Evolutionary conservation across 2,888 invertebrate species (phyloP), one percentile per base, ranked within the genome.

Genomic region (Drosophila merina): DNA sequence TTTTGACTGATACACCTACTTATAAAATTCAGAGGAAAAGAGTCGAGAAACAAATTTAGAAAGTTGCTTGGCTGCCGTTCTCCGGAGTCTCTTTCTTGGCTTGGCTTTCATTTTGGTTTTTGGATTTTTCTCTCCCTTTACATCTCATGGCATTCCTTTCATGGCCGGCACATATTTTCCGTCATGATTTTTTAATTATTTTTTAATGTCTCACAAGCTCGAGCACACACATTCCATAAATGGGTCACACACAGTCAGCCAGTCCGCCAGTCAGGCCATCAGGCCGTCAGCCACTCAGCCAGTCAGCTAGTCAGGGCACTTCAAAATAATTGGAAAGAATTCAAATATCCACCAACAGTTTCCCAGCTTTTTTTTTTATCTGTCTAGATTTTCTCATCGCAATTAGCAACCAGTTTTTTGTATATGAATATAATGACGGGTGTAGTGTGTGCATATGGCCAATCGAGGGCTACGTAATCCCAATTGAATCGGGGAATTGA

Each of bases 1-100:
- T 67, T 56, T 66, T 67, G 64, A 54, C 75, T 68, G 74, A 74
- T 59, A 88, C 88, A 82, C 86, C 88, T 88, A 89, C 88, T 87
- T 89, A 81, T 77, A 78, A 78, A 40, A 54, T 48, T 14, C 60
- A 66, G 55, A 26, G 20, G 28, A 63, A 66, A 64, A n/a, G 30
- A 30, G 60, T 31, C 10, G 31, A 62, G 60, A 62, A 30, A 60
- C 60, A 62, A 62, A 48, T 86, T 88, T 89, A 88, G 88, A 88
- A 88, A 88, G 88, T 89, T 89, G 89, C 76, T 76, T 80, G 67
- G 68, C 75, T 52, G 74, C 74, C 76, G 70, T 72, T 63, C 66
- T 67, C 62, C 50, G 26, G 49, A 66, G 74, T 78, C 82, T 71
- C 48, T 86, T 72, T 69, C 69, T 66, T 73, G 68, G 73, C 69